Evolutionary conservation across 2,797 vertebrate genomes (phyloP).

Genomic region (Smutsia gigantea): DNA sequence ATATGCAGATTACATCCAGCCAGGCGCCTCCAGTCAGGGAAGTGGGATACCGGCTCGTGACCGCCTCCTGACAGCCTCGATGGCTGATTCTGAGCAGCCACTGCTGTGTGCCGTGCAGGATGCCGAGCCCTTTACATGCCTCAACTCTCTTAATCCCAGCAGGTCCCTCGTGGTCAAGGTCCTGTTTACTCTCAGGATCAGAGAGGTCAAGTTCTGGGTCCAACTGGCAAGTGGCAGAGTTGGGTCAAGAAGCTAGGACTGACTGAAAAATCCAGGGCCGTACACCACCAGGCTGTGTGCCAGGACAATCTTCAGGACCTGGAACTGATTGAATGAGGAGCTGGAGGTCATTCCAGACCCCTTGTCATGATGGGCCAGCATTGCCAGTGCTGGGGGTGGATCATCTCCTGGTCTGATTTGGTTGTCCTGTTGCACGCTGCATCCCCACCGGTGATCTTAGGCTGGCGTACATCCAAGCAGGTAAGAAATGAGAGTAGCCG

Average conservation of each 20-base stretch:
- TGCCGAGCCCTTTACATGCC: neutral
- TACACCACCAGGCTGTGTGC: neutral
- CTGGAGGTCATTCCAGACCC: neutral
- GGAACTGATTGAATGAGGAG: neutral
- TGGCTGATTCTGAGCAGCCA: neutral
- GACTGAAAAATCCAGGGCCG: neutral
- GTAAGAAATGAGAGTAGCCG: neutral
- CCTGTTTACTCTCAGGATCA: neutral
- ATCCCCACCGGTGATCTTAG: neutral
- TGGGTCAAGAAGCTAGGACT: neutral
- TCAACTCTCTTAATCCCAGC: neutral
- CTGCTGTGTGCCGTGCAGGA: neutral
- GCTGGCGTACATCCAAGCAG: neutral
- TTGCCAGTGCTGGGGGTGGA: neutral
- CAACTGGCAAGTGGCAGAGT: neutral
- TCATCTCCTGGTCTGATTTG: neutral
- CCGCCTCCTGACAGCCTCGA: too few relatives aligned
- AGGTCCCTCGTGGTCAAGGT: neutral
- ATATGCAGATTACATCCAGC: constrained; percentile 46
- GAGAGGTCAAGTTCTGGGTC: neutral
- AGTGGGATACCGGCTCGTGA: neutral
- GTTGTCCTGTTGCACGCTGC: neutral
- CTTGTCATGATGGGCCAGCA: neutral
- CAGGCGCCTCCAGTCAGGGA: neutral
- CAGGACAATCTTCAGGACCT: neutral